phyloP scores from a whole-genome alignment of 2,888 invertebrate genomes.

The Acleris holmiana region DNA sequence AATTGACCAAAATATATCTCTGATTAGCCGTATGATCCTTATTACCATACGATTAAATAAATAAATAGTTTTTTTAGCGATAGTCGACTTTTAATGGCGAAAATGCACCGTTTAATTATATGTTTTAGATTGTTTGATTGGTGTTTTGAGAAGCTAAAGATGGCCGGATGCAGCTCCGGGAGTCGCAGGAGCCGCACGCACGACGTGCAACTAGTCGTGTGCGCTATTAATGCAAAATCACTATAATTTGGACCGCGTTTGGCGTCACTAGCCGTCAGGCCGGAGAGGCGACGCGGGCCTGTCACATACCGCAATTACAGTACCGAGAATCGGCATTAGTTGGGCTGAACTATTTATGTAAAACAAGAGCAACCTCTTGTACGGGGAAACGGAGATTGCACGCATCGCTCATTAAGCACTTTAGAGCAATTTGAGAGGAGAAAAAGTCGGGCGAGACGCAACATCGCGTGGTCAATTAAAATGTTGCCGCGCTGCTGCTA shows the following conservation, averaged over 20 bases:
- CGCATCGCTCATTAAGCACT: constrained; percentile 85
- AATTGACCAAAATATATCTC: too few species aligned
- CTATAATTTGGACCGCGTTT: constrained; percentile 77
- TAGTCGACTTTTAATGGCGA: too few species aligned
- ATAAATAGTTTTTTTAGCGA: too few species aligned
- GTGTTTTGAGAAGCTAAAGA: constrained; percentile 13
- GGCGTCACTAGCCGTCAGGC: constrained; percentile 69
- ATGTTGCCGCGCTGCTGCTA: constrained; percentile 70
- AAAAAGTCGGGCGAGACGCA: constrained; percentile 78
- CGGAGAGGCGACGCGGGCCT: constrained; percentile 81
- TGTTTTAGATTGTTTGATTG: not conserved
- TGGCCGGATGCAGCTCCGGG: constrained; percentile 51
- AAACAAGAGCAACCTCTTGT: constrained; percentile 80
- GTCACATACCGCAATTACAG: constrained; percentile 81
- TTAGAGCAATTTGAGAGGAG: constrained; percentile 82
- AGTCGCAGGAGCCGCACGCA: constrained; percentile 66
- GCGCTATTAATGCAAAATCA: constrained; percentile 79
- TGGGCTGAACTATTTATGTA: constrained; percentile 82
- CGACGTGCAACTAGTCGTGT: constrained; percentile 65
- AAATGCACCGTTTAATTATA: not conserved
- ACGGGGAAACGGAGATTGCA: constrained; percentile 83
- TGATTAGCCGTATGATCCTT: too few species aligned
- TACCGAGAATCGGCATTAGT: constrained; percentile 83
- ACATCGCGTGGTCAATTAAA: constrained; percentile 84
- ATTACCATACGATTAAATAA: too few species aligned